These are phyloP conservation scores for Peromyscus aztecus DNA, from an alignment of 2,797 vertebrate species.

Conservation along the genomic window DNA sequence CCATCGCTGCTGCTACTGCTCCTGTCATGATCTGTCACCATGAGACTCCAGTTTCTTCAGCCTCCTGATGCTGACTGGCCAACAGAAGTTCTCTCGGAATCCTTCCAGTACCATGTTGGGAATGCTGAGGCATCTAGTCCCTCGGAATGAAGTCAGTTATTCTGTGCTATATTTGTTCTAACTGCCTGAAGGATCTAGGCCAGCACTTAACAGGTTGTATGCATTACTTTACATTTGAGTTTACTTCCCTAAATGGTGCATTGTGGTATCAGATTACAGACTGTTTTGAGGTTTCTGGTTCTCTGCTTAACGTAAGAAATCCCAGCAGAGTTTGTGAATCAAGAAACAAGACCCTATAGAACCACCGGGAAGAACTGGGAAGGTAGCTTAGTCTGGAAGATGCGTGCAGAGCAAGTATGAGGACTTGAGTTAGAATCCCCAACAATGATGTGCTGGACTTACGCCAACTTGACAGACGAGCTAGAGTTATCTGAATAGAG, in stretches of 20 bases:
- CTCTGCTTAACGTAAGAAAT: slow-evolving; percentile 11
- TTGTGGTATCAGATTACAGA: not conserved
- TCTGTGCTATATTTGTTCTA: not conserved
- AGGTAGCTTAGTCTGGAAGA: no score
- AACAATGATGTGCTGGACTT: not conserved
- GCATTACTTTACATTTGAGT: not conserved
- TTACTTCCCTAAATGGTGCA: not conserved
- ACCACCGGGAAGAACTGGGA: not conserved
- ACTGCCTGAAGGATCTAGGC: not conserved
- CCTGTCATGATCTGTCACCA: not conserved
- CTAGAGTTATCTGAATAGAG: not conserved
- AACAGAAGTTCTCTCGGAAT: not conserved
- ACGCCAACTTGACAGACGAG: not conserved
- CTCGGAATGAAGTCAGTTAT: not conserved
- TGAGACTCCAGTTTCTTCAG: not conserved
- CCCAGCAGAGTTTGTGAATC: not conserved
- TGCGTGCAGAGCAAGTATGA: not conserved
- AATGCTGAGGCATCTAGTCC: not conserved
- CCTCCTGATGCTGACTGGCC: not conserved
- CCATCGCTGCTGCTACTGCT: not conserved
- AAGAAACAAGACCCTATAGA: not conserved
- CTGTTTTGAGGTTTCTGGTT: not conserved
- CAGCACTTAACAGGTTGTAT: not conserved
- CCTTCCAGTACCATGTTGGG: not conserved
- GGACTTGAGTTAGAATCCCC: not conserved